A percentile compares a stretch with the other conserved stretches of the same genome.
Evolutionary conservation across 2,797 vertebrate genomes (phyloP).

Genomic region (Alectoris magna): DNA sequence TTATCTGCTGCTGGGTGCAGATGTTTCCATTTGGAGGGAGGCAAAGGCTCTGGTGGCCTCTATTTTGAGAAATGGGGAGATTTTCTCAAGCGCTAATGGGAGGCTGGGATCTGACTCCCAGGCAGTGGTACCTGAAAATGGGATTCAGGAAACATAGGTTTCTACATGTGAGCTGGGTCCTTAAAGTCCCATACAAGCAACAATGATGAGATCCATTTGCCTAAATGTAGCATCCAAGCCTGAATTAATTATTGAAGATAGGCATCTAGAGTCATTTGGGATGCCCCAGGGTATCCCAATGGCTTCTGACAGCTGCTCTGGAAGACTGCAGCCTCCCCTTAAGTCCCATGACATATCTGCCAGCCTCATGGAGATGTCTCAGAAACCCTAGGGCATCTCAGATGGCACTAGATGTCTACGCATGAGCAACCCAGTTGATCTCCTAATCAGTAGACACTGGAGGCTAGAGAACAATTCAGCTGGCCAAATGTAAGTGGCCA

Average conservation of each 20-base stretch:
- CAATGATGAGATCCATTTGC: not conserved
- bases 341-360: not conserved
- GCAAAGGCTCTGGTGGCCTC: not conserved
- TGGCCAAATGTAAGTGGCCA: not conserved
- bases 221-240: not conserved
- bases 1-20: not conserved
- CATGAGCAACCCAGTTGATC: not conserved
- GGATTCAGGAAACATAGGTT: not conserved
- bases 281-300: not conserved
- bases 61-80: not conserved
- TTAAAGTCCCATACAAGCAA: not conserved
- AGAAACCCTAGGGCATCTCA: not conserved
- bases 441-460: not conserved
- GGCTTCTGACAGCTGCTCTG: not conserved
- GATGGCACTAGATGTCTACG: not conserved
- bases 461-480: not conserved
- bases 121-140: not conserved
- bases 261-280: not conserved
- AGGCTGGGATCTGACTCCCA: not conserved
- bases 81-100: not conserved
- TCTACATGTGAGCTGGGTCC: not conserved
- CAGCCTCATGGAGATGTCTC: not conserved
- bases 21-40: not conserved
- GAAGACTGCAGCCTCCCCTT: not conserved
- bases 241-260: constrained; percentile 10